Evolutionary conservation across 2,113 vertebrate species (phyloP), one percentile per base, ranked within the genome.

Genomic region (Lophura nycthemera): DNA sequence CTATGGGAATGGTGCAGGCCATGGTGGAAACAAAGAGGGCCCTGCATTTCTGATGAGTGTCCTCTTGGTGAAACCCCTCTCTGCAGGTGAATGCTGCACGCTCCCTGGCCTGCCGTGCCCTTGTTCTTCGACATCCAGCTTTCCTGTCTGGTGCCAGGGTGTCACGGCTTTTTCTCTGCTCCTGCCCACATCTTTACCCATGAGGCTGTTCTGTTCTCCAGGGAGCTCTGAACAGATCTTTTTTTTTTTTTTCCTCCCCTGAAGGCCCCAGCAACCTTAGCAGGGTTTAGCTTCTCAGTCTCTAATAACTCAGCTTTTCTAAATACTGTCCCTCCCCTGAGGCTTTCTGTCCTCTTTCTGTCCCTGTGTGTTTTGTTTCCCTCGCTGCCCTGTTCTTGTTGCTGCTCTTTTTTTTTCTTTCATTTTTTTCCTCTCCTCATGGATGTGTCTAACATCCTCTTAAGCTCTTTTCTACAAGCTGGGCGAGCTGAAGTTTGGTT

Each of bases 331-430:
- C 52, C 8, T 95, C 50, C 89, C 86, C 88, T 52, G 82, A 86
- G 88, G 76, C 88, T 59, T 40, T 80, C 79, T 91, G 90, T 91
- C 92, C 85, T 95, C 88, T 88, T 94, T 96, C 83, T 83, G 92
- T 96, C 90, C 92, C 72, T 77, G 16, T 52, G 50, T 88, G 60
- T 94, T 95, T 93, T 86, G 83, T 88, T 88, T 94, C 83, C 76
- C 50, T 88, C 92, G 50, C 72, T 94, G 83, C 36, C 75, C 73
- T 86, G 52, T 81, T 88, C 82, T 80, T 88, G 34, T 56, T 91
- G 79, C 71, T 88, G 64, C 0, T 8, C 25, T 67, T 45, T 69
- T 75, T 75, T 29, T 30, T 11, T 43, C 15, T 43, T 43, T 5
- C 19, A 21, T 18, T 45, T 59, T 22, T 60, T 42, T 38, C 59